These are phyloP conservation scores for Reticulitermes speratus DNA, from an alignment of 1,140 invertebrate species.

Conservation along the genomic window DNA sequence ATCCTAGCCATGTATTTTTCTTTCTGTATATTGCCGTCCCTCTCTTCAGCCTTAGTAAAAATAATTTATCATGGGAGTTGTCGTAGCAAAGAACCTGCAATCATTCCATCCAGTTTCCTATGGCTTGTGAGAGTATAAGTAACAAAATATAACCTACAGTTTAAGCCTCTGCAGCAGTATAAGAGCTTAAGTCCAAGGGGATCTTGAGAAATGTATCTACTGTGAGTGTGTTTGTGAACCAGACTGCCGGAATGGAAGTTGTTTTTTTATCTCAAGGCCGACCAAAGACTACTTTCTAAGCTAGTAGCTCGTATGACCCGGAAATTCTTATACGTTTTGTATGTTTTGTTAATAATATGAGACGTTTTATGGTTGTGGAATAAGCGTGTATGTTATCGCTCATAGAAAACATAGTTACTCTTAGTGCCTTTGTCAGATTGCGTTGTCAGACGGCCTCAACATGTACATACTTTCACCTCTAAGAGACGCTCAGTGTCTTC, in stretches of 20 bases:
- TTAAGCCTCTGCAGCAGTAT: conserved; percentile 14
- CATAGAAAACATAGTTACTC: no score
- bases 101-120: conserved; percentile 6
- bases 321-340: not conserved
- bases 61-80: conserved; percentile 18
- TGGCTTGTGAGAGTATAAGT: not conserved
- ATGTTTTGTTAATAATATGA: no score
- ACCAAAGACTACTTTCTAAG: not conserved
- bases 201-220: not conserved
- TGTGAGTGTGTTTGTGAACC: not conserved
- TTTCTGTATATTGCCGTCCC: not conserved
- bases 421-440: no score
- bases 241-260: not conserved
- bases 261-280: not conserved
- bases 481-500: no score
- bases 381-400: no score
- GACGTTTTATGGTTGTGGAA: no score
- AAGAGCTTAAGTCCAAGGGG: not conserved
- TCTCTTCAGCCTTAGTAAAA: not conserved
- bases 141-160: not conserved
- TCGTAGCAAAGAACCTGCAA: not conserved
- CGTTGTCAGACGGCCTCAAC: no score
- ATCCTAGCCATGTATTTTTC: conserved; percentile 2
- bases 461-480: no score
- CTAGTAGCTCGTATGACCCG: not conserved